phyloP scores from a whole-genome alignment of 2,888 invertebrate species.

The Zaprionus lineosus region DNA sequence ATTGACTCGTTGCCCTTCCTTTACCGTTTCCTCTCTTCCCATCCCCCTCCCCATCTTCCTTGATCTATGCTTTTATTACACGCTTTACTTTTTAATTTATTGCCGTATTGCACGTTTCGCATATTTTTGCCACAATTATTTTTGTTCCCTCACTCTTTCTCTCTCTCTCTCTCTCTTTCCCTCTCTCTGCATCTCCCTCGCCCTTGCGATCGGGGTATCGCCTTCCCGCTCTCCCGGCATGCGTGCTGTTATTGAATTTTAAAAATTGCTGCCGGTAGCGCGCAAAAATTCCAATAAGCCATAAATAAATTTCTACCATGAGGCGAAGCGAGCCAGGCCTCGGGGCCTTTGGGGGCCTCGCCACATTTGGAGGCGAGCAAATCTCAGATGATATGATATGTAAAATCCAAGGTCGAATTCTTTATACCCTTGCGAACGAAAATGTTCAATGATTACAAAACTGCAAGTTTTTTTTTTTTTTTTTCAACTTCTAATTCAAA shows the following conservation, averaged over 20 bases:
- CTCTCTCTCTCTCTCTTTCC: conserved; percentile 4
- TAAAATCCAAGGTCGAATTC: conserved; percentile 33
- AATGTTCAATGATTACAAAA: too few relatives aligned
- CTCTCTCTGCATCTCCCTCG: too few relatives aligned
- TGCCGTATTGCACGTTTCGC: conserved; percentile 53
- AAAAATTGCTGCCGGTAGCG: conserved; percentile 75
- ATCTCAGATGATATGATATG: conserved; percentile 24
- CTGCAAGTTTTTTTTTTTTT: too few relatives aligned
- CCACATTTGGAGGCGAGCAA: conserved; percentile 51
- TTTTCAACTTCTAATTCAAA: too few relatives aligned
- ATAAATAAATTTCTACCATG: conserved; percentile 78
- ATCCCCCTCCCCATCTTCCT: background rate
- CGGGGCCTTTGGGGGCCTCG: conserved; percentile 62
- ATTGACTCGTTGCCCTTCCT: too few relatives aligned
- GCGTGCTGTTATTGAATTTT: conserved; percentile 70
- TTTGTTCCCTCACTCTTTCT: conserved; percentile 2
- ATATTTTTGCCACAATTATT: conserved; percentile 63
- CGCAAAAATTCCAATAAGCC: conserved; percentile 78
- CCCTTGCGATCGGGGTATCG: too few relatives aligned
- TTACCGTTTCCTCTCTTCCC: background rate
- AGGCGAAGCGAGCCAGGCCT: conserved; percentile 74
- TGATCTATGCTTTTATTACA: conserved; percentile 12
- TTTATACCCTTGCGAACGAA: conserved; percentile 30
- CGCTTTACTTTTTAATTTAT: conserved; percentile 31
- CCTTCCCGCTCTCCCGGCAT: conserved; percentile 48